Evolutionary conservation across 2,888 invertebrate species (phyloP).

Genomic region (Tetragnatha montana): DNA sequence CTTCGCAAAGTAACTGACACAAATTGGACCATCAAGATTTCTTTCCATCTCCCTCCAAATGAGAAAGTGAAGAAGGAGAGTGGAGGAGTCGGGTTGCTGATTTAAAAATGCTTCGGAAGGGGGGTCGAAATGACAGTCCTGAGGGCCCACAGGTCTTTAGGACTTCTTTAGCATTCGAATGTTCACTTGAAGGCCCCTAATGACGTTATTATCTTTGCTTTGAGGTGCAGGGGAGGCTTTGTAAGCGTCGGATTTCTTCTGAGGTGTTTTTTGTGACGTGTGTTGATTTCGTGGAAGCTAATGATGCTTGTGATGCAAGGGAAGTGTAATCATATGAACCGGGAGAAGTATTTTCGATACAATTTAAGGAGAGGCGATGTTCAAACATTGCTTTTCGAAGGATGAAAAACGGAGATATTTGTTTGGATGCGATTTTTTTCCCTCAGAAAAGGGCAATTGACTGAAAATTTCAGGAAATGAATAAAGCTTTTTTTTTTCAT

Average conservation of each 20-base stretch:
- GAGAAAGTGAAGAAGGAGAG: slow-evolving; percentile 45
- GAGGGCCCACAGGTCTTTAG: slow-evolving; percentile 67
- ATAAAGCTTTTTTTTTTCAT: too few relatives aligned
- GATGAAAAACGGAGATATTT: too few relatives aligned
- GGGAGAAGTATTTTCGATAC: background rate
- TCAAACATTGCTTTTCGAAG: too few relatives aligned
- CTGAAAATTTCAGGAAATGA: too few relatives aligned
- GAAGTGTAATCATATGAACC: background rate
- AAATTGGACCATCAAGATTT: slow-evolving; percentile 69
- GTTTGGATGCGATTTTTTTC: too few relatives aligned
- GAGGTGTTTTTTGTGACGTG: background rate
- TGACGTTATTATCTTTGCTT: slow-evolving; percentile 46
- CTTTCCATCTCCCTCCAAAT: slow-evolving; percentile 25
- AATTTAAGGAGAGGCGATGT: background rate
- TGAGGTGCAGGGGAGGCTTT: background rate
- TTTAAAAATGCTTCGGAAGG: slow-evolving; percentile 58
- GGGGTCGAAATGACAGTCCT: slow-evolving; percentile 47
- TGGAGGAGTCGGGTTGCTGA: slow-evolving; percentile 16
- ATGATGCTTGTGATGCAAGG: background rate
- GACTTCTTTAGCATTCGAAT: slow-evolving; percentile 34
- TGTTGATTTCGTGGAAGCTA: background rate
- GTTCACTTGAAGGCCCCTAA: slow-evolving; percentile 41
- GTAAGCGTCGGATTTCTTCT: background rate
- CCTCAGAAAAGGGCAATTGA: too few relatives aligned
- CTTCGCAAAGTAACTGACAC: slow-evolving; percentile 64